A percentile compares a stretch with the other conserved stretches of the same genome.
Evolutionary conservation across 2,888 invertebrate genomes (phyloP).

Genomic region (Ethmia dodecea): DNA sequence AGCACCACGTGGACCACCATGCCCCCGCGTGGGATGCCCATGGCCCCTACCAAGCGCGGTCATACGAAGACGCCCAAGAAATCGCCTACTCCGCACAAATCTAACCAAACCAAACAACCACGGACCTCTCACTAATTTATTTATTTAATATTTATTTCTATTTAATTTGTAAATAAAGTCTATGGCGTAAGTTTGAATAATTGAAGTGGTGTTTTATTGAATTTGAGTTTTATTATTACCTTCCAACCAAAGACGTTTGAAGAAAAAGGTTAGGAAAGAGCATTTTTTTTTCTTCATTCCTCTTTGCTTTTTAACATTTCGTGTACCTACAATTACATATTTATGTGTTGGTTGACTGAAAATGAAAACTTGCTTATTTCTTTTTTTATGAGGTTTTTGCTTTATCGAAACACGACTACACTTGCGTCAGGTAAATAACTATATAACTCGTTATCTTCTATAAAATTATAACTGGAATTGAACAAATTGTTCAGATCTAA

Average conservation of each 20-base stretch:
- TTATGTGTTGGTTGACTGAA: too few species aligned
- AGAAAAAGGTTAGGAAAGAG: too few species aligned
- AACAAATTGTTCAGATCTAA: neutral
- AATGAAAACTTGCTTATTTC: too few species aligned
- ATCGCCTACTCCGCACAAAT: slow-evolving; percentile 78
- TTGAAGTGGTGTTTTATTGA: slow-evolving; percentile 5
- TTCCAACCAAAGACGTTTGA: too few species aligned
- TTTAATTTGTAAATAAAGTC: slow-evolving; percentile 70
- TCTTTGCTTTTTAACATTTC: too few species aligned
- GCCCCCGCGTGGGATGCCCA: slow-evolving; percentile 75
- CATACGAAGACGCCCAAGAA: slow-evolving; percentile 75
- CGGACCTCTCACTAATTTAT: slow-evolving; percentile 67
- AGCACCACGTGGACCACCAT: slow-evolving; percentile 81
- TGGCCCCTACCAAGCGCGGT: slow-evolving; percentile 80
- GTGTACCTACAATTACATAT: too few species aligned
- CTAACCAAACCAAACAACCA: slow-evolving; percentile 44
- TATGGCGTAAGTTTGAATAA: slow-evolving; percentile 60
- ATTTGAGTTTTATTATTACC: too few species aligned
- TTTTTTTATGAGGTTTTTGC: too few species aligned
- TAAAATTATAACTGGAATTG: neutral
- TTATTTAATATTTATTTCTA: slow-evolving; percentile 65
- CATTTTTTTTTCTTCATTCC: too few species aligned
- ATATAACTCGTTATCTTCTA: neutral
- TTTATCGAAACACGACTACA: neutral
- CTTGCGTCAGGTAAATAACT: neutral